Evolutionary conservation across 2,113 vertebrate genomes (phyloP), one percentile per base, ranked within the genome.

Genomic region (Apteryx owenii): DNA sequence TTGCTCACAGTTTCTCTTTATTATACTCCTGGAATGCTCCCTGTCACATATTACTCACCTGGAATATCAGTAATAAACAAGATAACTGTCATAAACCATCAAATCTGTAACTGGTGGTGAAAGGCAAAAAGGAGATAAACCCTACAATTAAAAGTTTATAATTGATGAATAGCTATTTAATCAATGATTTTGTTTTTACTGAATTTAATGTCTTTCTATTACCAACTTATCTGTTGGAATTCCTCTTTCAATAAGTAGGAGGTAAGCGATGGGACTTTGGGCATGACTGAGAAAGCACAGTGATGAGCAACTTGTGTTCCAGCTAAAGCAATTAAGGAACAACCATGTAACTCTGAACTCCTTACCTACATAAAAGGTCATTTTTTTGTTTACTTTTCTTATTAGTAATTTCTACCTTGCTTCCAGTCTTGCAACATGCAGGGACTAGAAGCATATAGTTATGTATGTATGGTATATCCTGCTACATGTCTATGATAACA

Each of bases 51-150:
- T 92, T 88, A 96, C 77, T 73, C 92, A 97, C 78, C 82, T 73
- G 61, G 20, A 28, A 90, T 97, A 95, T 91, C 96, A 84, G 85
- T 87, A 92, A 96, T 95, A 96, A 98, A 97, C 89, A 61, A 86
- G 89, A 91, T 81, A 96, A 88, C 51, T 8, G 75, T 64, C 33
- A 62, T 97, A 98, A 98, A 95, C 60, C 75, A 95, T 96, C 97
- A 96, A 97, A 97, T 90, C 95, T 84, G 98, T 95, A 94, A 97
- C 98, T 95, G 98, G 97, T 97, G 85, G 96, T 83, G 97, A 97
- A 95, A 97, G 97, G 96, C 68, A 68, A 84, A 60, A 72, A 25
- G 75, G n/a, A 96, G 98, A 98, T 97, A 98, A 98, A 94, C 33
- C 51, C 64, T 40, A 48, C 87, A 90, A 90, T 97, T 87, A 66